These are phyloP conservation scores for Anas platyrhynchos DNA, from an alignment of 2,113 vertebrate genomes.

Conservation along the genomic window DNA sequence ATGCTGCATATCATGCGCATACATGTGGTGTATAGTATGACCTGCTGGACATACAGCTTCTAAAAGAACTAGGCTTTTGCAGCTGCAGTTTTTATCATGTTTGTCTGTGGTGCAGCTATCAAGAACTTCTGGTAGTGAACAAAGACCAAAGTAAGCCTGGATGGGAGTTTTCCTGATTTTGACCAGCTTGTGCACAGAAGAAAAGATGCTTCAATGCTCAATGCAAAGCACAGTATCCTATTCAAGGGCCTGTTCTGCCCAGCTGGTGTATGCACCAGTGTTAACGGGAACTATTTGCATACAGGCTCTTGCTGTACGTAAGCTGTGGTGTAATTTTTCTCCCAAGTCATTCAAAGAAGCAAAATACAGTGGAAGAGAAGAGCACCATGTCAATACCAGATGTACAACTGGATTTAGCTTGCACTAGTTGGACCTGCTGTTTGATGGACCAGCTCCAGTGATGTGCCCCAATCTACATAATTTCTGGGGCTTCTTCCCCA, in stretches of 20 bases:
- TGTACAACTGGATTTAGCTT: background rate
- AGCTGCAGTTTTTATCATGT: background rate
- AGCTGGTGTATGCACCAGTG: no score
- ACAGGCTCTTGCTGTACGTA: background rate
- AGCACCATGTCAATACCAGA: background rate
- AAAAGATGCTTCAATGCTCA: background rate
- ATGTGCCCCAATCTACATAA: rapidly evolving
- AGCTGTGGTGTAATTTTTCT: background rate
- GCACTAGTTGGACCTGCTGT: background rate
- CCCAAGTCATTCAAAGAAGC: background rate
- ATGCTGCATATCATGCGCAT: no score
- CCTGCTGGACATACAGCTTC: background rate
- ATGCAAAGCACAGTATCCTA: background rate
- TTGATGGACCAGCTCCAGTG: background rate
- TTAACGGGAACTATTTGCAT: background rate
- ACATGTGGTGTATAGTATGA: background rate
- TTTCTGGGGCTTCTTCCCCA: background rate
- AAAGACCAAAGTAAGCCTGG: background rate
- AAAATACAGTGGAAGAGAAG: background rate
- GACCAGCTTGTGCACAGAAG: background rate
- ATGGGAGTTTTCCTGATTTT: background rate
- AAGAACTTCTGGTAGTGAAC: background rate
- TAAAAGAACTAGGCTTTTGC: background rate
- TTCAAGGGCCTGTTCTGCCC: background rate
- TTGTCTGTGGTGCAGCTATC: background rate